Conservation (phyloP, 2,113 vertebrate genomes). For the Bubo bubo region DNA sequence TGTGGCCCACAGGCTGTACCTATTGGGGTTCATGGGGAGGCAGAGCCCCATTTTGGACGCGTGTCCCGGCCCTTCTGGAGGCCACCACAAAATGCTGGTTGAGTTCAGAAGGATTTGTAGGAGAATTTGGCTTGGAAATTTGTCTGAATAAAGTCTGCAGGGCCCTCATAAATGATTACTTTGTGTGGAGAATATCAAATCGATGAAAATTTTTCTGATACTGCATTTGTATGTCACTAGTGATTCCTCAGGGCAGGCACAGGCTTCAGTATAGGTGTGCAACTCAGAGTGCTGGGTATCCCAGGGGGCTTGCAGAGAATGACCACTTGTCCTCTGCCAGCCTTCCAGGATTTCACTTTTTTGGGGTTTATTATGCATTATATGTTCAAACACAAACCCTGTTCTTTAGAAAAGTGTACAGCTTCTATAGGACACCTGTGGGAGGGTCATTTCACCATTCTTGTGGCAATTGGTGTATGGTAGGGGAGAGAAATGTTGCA, state of each 20-base stretch:
- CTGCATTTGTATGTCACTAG: not conserved
- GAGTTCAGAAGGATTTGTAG: not conserved
- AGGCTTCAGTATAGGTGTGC: not conserved
- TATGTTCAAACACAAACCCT: not conserved
- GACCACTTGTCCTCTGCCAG: not conserved
- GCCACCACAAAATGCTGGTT: not conserved
- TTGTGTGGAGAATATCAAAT: not conserved
- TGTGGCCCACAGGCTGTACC: not conserved
- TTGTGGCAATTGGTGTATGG: constrained; percentile 41
- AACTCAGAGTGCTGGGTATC: not conserved
- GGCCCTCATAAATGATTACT: not conserved
- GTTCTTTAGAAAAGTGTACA: constrained; percentile 18
- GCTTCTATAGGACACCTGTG: constrained; percentile 36
- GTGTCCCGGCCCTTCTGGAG: not conserved
- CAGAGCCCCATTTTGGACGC: not conserved
- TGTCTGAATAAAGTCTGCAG: not conserved
- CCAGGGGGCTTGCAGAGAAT: not conserved
- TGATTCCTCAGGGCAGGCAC: not conserved
- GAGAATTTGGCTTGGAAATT: not conserved
- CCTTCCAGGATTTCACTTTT: not conserved
- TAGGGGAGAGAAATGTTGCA: constrained; percentile 34
- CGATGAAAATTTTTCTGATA: not conserved
- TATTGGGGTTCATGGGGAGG: rapidly evolving
- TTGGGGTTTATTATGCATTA: not conserved
- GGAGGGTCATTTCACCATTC: constrained; percentile 60